phyloP scores from a whole-genome alignment of 2,113 vertebrate species.

The Carassius carassius region DNA sequence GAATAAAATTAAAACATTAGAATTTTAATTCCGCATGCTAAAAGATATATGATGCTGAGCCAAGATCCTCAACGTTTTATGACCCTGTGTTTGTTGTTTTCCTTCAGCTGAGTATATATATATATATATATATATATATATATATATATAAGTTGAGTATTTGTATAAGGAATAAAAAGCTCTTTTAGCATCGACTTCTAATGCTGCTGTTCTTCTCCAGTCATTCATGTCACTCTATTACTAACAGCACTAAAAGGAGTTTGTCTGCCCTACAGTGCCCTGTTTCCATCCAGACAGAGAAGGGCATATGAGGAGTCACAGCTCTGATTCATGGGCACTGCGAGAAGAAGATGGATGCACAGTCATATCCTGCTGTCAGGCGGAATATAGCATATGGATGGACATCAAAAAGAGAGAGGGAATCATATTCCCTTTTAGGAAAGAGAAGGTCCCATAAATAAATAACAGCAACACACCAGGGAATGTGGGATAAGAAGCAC shows the following conservation, averaged over 20 bases:
- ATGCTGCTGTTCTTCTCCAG: no score
- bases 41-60: neutral
- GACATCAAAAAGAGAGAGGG: constrained; percentile 22
- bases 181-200: neutral
- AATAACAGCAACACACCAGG: constrained; percentile 27
- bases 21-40: neutral
- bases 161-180: neutral
- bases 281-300: constrained; percentile 23
- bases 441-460: constrained; percentile 49
- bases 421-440: constrained; percentile 26
- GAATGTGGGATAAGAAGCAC: constrained; percentile 28
- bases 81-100: neutral
- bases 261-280: constrained; percentile 6
- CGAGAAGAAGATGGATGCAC: constrained; percentile 31
- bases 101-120: neutral
- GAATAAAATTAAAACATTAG: no score
- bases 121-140: no score
- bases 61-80: neutral
- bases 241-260: constrained; percentile 16
- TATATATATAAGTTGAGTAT: neutral
- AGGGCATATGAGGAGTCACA: neutral
- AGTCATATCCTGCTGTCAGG: constrained; percentile 19
- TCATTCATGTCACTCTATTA: neutral
- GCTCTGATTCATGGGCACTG: constrained; percentile 16
- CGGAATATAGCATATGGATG: constrained; percentile 27